phyloP scores from a whole-genome alignment of 2,888 invertebrate species.

The Endotricha flammealis region DNA sequence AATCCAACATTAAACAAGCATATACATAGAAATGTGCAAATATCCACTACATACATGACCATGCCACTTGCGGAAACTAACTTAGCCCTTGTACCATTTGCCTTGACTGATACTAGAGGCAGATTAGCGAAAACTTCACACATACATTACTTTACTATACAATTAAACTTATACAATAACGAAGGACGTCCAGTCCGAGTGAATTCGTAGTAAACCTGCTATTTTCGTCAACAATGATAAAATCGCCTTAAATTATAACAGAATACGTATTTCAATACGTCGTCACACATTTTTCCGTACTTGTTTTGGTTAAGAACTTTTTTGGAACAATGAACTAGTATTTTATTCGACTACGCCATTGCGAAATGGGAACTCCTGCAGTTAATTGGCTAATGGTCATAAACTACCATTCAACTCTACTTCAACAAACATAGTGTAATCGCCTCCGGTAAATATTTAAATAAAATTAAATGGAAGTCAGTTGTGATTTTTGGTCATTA shows the following conservation, averaged over 20 bases:
- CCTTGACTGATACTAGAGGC: constrained; percentile 29
- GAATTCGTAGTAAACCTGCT: not conserved
- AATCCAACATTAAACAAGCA: constrained; percentile 22
- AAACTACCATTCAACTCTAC: too few relatives aligned
- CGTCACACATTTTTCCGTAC: too few relatives aligned
- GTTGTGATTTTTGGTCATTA: too few relatives aligned
- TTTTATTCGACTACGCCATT: too few relatives aligned
- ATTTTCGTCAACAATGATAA: constrained; percentile 1
- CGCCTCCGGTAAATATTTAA: too few relatives aligned
- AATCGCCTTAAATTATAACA: not conserved
- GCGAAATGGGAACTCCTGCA: too few relatives aligned
- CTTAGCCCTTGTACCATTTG: constrained; percentile 11
- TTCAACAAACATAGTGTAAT: too few relatives aligned
- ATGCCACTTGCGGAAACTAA: constrained; percentile 27
- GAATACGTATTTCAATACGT: not conserved
- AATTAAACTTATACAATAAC: constrained; percentile 1
- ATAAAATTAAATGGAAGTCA: too few relatives aligned
- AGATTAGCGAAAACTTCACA: constrained; percentile 17
- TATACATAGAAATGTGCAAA: constrained; percentile 24
- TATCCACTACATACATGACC: constrained; percentile 21
- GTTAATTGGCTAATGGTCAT: too few relatives aligned
- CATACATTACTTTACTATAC: constrained; percentile 4
- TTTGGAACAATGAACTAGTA: too few relatives aligned
- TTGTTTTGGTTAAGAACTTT: too few relatives aligned
- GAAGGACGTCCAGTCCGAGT: constrained; percentile 10